These are phyloP conservation scores for Palythoa grandis DNA, from an alignment of 92 coral and sea anemone genomes.

Conservation along the genomic window DNA sequence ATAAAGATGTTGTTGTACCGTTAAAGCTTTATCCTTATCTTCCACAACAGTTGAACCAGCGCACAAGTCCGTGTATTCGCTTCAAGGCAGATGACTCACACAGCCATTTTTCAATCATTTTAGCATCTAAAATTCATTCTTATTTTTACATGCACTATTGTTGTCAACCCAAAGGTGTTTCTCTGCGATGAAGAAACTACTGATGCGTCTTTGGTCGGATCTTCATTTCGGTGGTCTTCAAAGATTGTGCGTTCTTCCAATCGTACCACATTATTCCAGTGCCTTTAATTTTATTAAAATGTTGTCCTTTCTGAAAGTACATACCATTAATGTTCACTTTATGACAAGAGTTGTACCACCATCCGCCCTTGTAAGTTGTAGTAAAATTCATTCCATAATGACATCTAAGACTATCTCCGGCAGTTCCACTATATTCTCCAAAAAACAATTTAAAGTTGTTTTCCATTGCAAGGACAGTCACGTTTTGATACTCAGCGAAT, in stretches of 20 bases:
- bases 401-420: neutral
- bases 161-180: too few relatives aligned
- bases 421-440: conserved; percentile 10
- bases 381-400: conserved; percentile 21
- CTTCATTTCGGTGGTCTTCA: conserved; percentile 28
- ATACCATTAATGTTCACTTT: conserved; percentile 5
- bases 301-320: neutral
- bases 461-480: neutral
- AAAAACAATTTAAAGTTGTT: neutral
- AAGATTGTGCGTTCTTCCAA: neutral
- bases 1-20: too few relatives aligned
- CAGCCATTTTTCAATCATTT: too few relatives aligned
- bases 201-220: conserved; percentile 1
- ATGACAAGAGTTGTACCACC: conserved; percentile 12
- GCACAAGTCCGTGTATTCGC: too few relatives aligned
- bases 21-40: too few relatives aligned
- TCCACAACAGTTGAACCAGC: too few relatives aligned
- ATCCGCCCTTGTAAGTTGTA: neutral
- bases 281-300: neutral
- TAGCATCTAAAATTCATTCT: too few relatives aligned
- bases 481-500: conserved; percentile 6
- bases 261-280: neutral
- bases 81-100: too few relatives aligned
- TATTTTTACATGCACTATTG: too few relatives aligned
- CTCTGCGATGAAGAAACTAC: neutral